A percentile compares a stretch with the other conserved stretches of the same genome.
Conservation (phyloP, 2,113 vertebrate genomes). For the Carassius carassius region DNA sequence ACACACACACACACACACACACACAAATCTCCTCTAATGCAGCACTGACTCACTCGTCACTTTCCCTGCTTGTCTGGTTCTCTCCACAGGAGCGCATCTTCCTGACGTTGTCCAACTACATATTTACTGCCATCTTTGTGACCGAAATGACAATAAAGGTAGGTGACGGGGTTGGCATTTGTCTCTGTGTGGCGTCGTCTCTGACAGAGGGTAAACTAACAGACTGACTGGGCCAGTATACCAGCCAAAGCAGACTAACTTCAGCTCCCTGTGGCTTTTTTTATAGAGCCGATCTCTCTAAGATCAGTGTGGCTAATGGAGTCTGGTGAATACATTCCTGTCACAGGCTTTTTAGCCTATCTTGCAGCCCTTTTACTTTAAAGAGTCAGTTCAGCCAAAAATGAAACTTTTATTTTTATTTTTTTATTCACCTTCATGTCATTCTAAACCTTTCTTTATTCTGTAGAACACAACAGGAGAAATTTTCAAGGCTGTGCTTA, state of each 20-base stretch:
- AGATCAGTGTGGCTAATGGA: constrained; percentile 19
- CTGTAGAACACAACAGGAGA: neutral
- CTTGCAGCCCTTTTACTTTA: neutral
- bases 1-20: constrained; percentile 13
- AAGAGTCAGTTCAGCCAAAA: neutral
- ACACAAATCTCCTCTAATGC: constrained; percentile 38
- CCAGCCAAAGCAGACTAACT: neutral
- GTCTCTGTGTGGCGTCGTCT: constrained; percentile 13
- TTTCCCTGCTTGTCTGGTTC: constrained; percentile 56
- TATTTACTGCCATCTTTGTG: constrained; percentile 96
- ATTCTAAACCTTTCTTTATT: neutral
- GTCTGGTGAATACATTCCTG: constrained; percentile 9
- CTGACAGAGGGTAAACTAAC: constrained; percentile 29
- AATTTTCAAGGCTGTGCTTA: neutral
- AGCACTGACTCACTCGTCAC: constrained; percentile 52
- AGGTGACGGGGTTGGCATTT: constrained; percentile 62
- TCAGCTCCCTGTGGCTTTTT: neutral
- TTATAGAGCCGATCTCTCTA: neutral
- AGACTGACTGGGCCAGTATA: constrained; percentile 5
- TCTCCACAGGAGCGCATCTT: constrained; percentile 89
- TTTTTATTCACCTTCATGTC: neutral
- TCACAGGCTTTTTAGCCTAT: neutral
- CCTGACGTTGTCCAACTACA: constrained; percentile 95
- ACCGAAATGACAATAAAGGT: constrained; percentile 98
- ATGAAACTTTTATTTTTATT: no score